Evolutionary conservation across 2,113 vertebrate species (phyloP), one percentile per base, ranked within the genome.

Genomic region (Illadopsis cleaveri): DNA sequence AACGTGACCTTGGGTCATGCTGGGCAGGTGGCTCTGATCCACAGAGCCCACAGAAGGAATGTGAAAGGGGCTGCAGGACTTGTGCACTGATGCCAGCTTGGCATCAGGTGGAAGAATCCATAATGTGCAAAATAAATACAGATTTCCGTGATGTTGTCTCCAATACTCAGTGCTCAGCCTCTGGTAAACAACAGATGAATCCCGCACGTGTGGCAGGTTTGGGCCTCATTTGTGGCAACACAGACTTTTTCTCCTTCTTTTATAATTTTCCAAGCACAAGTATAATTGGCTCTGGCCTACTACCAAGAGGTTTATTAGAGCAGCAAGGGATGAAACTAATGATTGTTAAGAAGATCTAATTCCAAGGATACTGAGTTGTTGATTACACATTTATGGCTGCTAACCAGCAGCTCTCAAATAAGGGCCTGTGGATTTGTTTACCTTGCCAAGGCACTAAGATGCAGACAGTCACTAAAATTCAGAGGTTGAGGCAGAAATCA

Each of bases 1-100:
- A 3, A 0, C 0, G 0, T 3, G 28, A 11, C n/a, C 50, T 11
- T 18, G 40, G 45, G 35, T n/a, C 0, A 0, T 17, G 53, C 79
- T 31, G 64, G 61, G 62, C 79, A 22, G 68, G 35, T 27, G 3
- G 14, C 37, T 23, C 6, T 1, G 38, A 21, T 38, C 48, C 1
- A 0, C 58, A 38, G 75, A 68, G 48, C 53, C 48, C 33, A 4
- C 19, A 4, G 0, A 2, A 54, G 78, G 44, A 24, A 18, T 0
- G 22, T 7, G 50, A 25, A 6, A 65, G 30, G 53, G 16, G 30
- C 45, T 51, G 53, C 53, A 47, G 78, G 62, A 35, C 28, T 13
- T 14, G 68, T 20, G 44, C 60, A 15, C 44, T 2, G 19, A 1
- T 30, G 22, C 58, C 10, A 8, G 44, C 66, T 30, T 15, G 19